Evolutionary conservation across 2,888 invertebrate genomes (phyloP), one percentile per base, ranked within the genome.

Genomic region (Drosophila colorata): DNA sequence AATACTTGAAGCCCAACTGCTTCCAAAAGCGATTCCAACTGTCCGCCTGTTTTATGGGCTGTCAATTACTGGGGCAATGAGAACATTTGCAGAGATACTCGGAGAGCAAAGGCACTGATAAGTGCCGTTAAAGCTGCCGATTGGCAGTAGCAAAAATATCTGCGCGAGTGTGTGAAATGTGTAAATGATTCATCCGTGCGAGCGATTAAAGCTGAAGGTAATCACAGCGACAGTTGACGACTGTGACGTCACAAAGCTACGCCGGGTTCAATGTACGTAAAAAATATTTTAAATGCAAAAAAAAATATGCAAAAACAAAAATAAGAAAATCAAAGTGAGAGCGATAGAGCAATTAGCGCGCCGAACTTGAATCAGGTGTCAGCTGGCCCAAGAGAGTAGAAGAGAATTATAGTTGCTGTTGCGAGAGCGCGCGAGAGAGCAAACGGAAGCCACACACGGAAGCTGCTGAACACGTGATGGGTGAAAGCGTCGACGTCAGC

Each of bases 391-490:
- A 28, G 35, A 55, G 48, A n/a, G 41, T 35, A 53, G 41, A 20
- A n/a, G 14, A 11, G n/a, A n/a, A 40, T 18, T 33, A 3, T 60
- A 13, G 18, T 47, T 23, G 8, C 35, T 25, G 9, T 35, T 9
- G 38, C 2, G 41, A 20, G 18, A 20, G 44, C 18, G 4, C 20
- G 46, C 5, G 37, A 49, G 35, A 51, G 48, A 11, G 55, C 14
- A 23, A 58, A 48, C 69, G 52, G 40, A 48, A 69, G 63, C 74
- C 59, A 61, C 13, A 14, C 49, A 33, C 53, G 69, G 63, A 82
- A 63, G 80, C 65, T 80, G 86, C 20, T 56, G 18, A 66, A 35
- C 80, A 73, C 78, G 84, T 80, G 84, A 83, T 69, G 41, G 47
- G 23, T 14, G 60, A 71, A 72, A 59, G 52, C 57, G 60, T 18